Evolutionary conservation across 1,140 invertebrate genomes (phyloP).

Genomic region (Tribolium castaneum): DNA sequence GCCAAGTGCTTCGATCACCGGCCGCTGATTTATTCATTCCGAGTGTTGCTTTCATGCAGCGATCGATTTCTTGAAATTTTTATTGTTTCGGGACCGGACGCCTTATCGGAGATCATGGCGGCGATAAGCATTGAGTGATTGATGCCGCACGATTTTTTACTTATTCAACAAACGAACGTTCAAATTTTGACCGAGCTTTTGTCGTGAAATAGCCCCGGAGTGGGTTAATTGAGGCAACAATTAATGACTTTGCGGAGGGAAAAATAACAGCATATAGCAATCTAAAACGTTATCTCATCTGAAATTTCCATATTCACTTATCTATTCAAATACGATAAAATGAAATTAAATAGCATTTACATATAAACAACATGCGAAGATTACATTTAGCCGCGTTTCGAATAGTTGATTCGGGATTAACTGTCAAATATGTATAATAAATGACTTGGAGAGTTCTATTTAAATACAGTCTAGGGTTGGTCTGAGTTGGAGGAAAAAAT

Average conservation of each 20-base stretch:
- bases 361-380: slow-evolving; percentile 43
- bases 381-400: slow-evolving; percentile 41
- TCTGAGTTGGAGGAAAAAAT: background rate
- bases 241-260: background rate
- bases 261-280: slow-evolving; percentile 14
- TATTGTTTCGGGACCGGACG: slow-evolving; percentile 39
- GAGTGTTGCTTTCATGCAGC: slow-evolving; percentile 43
- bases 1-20: slow-evolving; percentile 43
- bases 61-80: slow-evolving; percentile 48
- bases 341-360: slow-evolving; percentile 42
- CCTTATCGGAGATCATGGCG: slow-evolving; percentile 30
- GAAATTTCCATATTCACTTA: slow-evolving; percentile 42
- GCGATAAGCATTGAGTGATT: slow-evolving; percentile 30
- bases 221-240: slow-evolving; percentile 16
- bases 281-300: slow-evolving; percentile 39
- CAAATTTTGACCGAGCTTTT: background rate
- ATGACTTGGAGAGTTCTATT: slow-evolving; percentile 32
- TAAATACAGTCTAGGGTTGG: slow-evolving; percentile 23
- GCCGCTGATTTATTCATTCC: slow-evolving; percentile 45
- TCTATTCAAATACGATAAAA: slow-evolving; percentile 44
- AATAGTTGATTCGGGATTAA: slow-evolving; percentile 37
- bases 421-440: slow-evolving; percentile 42
- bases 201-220: background rate
- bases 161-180: no score
- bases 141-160: background rate